These are phyloP conservation scores for Gobius niger DNA, from an alignment of 2,113 vertebrate genomes.

Conservation along the genomic window DNA sequence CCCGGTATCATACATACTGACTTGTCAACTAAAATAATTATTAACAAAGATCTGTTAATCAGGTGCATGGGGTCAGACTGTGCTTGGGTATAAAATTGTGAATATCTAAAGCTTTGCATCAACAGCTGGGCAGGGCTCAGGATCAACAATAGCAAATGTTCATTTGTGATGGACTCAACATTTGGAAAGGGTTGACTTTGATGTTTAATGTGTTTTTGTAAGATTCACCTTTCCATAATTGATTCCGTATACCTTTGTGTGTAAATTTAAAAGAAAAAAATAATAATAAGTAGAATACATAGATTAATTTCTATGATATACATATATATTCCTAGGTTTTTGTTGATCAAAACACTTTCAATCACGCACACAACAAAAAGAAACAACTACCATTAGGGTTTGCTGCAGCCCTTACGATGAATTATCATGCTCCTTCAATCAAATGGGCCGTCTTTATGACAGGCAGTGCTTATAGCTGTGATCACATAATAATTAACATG, in stretches of 20 bases:
- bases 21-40: constrained; percentile 59
- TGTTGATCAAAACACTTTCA: no score
- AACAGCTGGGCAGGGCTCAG: not conserved
- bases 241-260: constrained; percentile 33
- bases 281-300: constrained; percentile 11
- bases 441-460: constrained; percentile 25
- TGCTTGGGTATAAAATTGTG: constrained; percentile 60
- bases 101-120: not conserved
- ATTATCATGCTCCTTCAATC: constrained; percentile 12
- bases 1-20: constrained; percentile 68
- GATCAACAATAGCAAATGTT: not conserved
- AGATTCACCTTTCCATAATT: not conserved
- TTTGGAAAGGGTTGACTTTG: not conserved
- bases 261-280: constrained; percentile 24
- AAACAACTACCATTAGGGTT: not conserved
- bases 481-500: constrained; percentile 48
- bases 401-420: constrained; percentile 6
- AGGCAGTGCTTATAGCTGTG: constrained; percentile 33
- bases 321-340: no score
- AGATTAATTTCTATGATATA: not conserved
- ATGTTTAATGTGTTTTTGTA: constrained; percentile 9
- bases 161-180: not conserved
- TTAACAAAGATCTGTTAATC: constrained; percentile 52
- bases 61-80: constrained; percentile 64
- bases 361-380: no score